phyloP scores from a whole-genome alignment of 2,888 invertebrate genomes.

The Tortrix viridana region DNA sequence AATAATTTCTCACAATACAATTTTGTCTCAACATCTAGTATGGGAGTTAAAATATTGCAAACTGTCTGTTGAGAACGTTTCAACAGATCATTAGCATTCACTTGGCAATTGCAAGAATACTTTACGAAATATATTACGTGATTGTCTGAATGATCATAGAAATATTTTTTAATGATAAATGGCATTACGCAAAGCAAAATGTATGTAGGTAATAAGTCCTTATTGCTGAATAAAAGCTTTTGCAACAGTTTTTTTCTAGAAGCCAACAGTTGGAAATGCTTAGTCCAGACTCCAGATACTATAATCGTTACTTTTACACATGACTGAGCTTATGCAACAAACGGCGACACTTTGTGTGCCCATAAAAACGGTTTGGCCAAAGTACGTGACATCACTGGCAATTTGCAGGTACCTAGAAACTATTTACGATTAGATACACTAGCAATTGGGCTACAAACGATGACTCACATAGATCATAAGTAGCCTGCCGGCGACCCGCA shows the following conservation, averaged over 20 bases:
- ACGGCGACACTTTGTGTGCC: background rate
- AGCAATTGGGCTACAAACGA: conserved; percentile 18
- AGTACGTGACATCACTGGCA: conserved; percentile 19
- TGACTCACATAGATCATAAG: conserved; percentile 58
- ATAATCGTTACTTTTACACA: background rate
- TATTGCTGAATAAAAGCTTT: background rate
- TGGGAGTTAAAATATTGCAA: background rate
- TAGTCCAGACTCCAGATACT: background rate
- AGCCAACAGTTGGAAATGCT: no score
- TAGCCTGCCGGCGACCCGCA: conserved; percentile 51
- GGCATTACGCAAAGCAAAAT: background rate
- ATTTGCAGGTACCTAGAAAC: conserved; percentile 11
- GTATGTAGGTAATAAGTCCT: no score
- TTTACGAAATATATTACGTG: conserved; percentile 1
- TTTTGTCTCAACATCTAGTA: background rate
- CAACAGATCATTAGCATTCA: conserved; percentile 20
- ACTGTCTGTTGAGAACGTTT: background rate
- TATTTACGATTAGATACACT: conserved; percentile 5
- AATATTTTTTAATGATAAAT: background rate
- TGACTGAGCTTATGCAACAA: background rate
- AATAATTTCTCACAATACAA: conserved; percentile 23
- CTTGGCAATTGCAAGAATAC: conserved; percentile 2
- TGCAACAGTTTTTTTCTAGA: background rate
- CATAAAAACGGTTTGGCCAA: conserved; percentile 7
- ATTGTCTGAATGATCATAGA: background rate